Percentiles rank a stretch among this genome's conserved stretches.
phyloP scores from a whole-genome alignment of 2,113 vertebrate species.

The Jaculus jaculus region DNA sequence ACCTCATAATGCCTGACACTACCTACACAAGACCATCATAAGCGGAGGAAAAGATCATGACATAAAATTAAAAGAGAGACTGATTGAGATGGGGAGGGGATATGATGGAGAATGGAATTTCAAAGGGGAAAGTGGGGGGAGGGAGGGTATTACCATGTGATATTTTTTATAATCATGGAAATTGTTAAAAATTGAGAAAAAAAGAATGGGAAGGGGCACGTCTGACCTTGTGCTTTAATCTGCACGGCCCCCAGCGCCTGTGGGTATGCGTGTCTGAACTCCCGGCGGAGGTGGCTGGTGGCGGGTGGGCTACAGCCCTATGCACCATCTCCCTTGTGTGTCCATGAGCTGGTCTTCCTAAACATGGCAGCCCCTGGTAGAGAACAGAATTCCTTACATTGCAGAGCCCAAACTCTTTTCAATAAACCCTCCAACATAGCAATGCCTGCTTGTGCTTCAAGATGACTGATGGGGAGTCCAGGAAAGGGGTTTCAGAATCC shows the following conservation, averaged over 20 bases:
- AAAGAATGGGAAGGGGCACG: too few species aligned
- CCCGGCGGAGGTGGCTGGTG: neutral
- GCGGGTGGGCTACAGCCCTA: neutral
- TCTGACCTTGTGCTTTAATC: neutral
- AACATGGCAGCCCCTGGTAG: neutral
- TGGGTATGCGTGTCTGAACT: neutral
- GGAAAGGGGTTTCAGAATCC: constrained; percentile 39
- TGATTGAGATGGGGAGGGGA: too few species aligned
- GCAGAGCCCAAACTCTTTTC: neutral
- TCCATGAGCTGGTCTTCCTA: neutral
- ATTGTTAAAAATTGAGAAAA: too few species aligned
- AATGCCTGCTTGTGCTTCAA: constrained; percentile 14
- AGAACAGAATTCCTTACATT: constrained; percentile 16
- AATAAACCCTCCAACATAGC: neutral
- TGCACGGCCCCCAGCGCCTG: fast-evolving
- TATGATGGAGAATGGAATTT: too few species aligned
- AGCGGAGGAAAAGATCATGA: too few species aligned
- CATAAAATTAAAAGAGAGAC: too few species aligned
- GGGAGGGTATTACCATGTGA: too few species aligned
- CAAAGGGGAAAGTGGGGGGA: too few species aligned
- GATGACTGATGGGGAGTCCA: constrained; percentile 44
- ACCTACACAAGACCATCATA: too few species aligned
- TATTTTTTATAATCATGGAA: too few species aligned
- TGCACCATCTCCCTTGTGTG: neutral
- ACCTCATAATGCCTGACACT: too few species aligned